Percentiles rank a stretch among this genome's conserved stretches.
phyloP scores from a whole-genome alignment of 2,888 invertebrate species.

The Lacanobia oleracea region DNA sequence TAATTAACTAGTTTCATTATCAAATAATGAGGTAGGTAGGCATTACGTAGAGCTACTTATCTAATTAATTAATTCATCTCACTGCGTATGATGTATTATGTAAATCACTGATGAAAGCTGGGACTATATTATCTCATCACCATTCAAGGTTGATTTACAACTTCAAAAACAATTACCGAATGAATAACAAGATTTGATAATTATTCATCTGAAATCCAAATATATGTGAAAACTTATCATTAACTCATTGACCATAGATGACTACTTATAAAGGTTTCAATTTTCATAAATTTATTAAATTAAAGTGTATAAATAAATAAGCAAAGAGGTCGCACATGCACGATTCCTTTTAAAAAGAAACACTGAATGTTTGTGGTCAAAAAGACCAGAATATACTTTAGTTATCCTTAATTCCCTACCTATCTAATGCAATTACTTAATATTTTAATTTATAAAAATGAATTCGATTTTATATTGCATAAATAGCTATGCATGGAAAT shows the following conservation, averaged over 20 bases:
- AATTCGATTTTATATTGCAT: background rate
- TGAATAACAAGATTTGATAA: background rate
- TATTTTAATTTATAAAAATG: background rate
- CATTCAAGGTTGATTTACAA: constrained; percentile 22
- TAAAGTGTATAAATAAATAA: too few relatives aligned
- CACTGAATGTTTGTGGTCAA: background rate
- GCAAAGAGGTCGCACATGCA: background rate
- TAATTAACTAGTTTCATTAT: constrained; percentile 10
- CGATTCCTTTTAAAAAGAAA: background rate
- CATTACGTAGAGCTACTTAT: constrained; percentile 12
- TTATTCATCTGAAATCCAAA: background rate
- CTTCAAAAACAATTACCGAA: background rate
- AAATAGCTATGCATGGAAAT: background rate
- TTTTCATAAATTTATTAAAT: background rate
- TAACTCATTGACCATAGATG: background rate
- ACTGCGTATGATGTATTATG: constrained; percentile 27
- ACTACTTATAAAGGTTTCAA: too few relatives aligned
- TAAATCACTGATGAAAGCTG: constrained; percentile 25
- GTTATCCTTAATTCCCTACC: background rate
- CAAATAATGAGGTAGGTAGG: background rate
- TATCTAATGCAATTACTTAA: background rate
- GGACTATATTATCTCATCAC: constrained; percentile 11
- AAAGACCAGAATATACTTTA: background rate
- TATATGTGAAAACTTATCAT: background rate
- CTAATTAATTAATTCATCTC: constrained; percentile 40